Evolutionary conservation across 1,140 invertebrate species (phyloP).

Genomic region (Octopus sinensis): DNA sequence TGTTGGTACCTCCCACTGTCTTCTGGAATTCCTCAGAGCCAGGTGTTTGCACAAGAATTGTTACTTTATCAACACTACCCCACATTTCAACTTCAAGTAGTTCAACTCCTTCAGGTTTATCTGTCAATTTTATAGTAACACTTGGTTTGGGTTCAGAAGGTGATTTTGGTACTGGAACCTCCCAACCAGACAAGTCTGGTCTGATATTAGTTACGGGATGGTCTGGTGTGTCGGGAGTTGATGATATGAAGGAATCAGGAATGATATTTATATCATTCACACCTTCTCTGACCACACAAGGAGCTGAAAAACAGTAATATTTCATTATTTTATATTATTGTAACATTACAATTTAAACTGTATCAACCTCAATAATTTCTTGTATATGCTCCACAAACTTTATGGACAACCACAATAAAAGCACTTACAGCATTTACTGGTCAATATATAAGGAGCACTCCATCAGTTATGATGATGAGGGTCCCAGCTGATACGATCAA

Average conservation of each 20-base stretch:
- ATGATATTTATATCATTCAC: not conserved
- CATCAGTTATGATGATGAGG: no score
- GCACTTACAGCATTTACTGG: no score
- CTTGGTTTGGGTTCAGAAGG: not conserved
- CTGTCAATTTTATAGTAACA: not conserved
- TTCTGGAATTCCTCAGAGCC: not conserved
- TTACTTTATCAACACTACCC: not conserved
- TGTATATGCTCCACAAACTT: no score
- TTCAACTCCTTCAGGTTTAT: constrained; percentile 4
- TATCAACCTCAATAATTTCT: no score
- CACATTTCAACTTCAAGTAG: not conserved
- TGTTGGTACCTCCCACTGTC: not conserved
- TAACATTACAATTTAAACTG: no score
- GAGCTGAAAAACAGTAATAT: not conserved
- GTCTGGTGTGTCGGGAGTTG: not conserved
- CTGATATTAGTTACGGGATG: not conserved
- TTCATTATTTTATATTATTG: no score
- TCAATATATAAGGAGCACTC: no score
- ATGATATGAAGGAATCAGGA: not conserved
- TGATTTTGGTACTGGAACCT: not conserved
- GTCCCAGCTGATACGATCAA: no score
- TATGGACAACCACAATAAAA: no score
- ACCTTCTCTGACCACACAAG: not conserved
- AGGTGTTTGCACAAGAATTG: not conserved
- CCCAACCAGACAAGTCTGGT: not conserved